Evolutionary conservation across 2,797 vertebrate species (phyloP).

Genomic region (Mormyrus hasselquistii): DNA sequence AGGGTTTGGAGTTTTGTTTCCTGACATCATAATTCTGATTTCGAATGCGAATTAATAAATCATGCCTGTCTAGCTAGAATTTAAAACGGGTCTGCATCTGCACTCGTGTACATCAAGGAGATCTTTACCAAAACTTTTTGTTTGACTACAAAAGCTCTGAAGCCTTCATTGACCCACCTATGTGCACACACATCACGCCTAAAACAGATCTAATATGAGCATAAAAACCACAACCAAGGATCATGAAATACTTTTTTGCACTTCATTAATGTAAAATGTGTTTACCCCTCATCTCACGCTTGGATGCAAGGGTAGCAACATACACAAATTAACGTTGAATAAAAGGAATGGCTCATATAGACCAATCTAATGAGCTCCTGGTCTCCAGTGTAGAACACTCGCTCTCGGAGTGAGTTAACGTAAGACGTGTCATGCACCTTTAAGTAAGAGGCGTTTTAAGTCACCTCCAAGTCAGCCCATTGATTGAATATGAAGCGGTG

Average conservation of each 20-base stretch:
- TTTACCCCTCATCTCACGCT: conserved; percentile 30
- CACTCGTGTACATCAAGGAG: conserved; percentile 52
- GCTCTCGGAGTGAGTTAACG: conserved; percentile 85
- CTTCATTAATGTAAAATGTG: conserved; percentile 55
- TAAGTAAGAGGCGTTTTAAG: conserved; percentile 76
- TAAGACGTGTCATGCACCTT: conserved; percentile 82
- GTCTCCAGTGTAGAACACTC: conserved; percentile 79
- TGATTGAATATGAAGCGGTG: conserved; percentile 63
- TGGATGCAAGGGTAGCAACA: conserved; percentile 48
- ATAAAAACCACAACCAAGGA: conserved; percentile 37
- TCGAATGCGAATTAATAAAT: conserved; percentile 92
- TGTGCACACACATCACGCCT: conserved; percentile 11
- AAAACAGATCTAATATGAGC: conserved; percentile 32
- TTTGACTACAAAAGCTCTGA: not conserved
- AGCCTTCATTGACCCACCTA: conserved; percentile 22
- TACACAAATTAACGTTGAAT: conserved; percentile 75
- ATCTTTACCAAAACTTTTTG: conserved; percentile 28
- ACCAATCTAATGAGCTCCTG: conserved; percentile 52
- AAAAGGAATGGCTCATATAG: conserved; percentile 68
- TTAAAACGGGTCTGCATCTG: conserved; percentile 75
- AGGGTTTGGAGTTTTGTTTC: conserved; percentile 76
- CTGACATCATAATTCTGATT: conserved; percentile 87
- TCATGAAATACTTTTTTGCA: conserved; percentile 48
- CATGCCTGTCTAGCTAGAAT: conserved; percentile 83
- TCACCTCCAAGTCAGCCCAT: conserved; percentile 64